Evolutionary conservation across 2,888 invertebrate species (phyloP), one percentile per base, ranked within the genome.

Genomic region (Phoenoteleia sp.): DNA sequence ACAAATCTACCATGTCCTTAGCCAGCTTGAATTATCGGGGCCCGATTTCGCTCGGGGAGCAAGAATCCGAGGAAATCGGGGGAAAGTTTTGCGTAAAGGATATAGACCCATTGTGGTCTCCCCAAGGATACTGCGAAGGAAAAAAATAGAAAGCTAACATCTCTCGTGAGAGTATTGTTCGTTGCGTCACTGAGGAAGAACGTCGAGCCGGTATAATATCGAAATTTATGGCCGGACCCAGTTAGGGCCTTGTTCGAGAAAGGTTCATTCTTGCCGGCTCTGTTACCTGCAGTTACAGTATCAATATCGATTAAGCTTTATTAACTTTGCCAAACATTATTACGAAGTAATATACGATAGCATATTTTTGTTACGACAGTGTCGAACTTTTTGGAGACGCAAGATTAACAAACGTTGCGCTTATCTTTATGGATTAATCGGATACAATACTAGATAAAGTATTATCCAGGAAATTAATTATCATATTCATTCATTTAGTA

Each of bases 81-180:
- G 92, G 91, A 93, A 93, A 93, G 92, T 93, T 93, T 77, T 92
- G 90, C 90, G 92, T 89, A 91, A 90, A 88, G 90, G 87, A 88
- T 54, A 36, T 39, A 52, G 52, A 27, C n/a, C 87, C 76, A 91
- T 91, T 90, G 91, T 91, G 77, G 72, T 77, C 71, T n/a, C n/a
- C 56, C 74, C 76, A 45, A 76, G 60, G 71, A 79, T 60, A 47
- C 56, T 47, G 67, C 21, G 58, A 56, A 45, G 42, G 39, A 81
- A 84, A 90, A 89, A 91, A 91, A 86, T 83, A 84, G 85, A 88
- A 87, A 88, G 88, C 87, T 82, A 88, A 88, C 88, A 87, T 81
- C 86, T 88, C 87, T 88, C 87, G 87, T 87, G 87, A 81, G 89
- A 89, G 92, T 88, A 93, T 92, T 91, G 92, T 92, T 90, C 88